Evolutionary conservation across 2,797 vertebrate species (phyloP).

Genomic region (Echiichthys vipera): DNA sequence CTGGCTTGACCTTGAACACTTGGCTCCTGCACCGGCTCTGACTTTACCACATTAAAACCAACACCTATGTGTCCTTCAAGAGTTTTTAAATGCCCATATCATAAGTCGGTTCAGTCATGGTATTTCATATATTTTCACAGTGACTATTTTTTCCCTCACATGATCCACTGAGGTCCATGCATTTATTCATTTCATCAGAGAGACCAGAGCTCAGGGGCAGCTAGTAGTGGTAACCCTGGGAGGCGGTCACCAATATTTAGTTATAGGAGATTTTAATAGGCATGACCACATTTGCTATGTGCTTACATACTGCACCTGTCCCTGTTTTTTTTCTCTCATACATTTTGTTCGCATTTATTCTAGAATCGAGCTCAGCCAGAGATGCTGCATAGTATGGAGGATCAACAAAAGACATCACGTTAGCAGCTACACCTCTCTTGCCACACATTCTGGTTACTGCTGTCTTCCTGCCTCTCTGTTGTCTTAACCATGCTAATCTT

Average conservation of each 20-base stretch:
- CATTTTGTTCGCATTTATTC: neutral
- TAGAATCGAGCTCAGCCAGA: neutral
- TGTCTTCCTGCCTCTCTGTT: neutral
- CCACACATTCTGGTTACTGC: neutral
- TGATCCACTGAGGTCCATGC: neutral
- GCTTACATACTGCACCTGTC: neutral
- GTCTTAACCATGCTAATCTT: conserved; percentile 6
- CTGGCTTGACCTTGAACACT: conserved; percentile 27
- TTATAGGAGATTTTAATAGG: conserved; percentile 7
- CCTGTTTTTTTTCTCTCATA: neutral
- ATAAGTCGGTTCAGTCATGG: neutral
- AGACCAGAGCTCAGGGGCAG: conserved; percentile 14
- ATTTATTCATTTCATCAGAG: conserved; percentile 25
- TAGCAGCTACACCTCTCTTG: neutral
- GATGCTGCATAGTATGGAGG: neutral
- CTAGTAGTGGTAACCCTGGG: neutral
- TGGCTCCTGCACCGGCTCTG: neutral
- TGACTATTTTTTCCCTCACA: conserved; percentile 1
- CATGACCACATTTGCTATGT: conserved; percentile 8
- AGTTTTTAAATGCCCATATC: neutral
- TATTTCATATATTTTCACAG: conserved; percentile 2
- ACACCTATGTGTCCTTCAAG: neutral
- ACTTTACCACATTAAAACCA: neutral
- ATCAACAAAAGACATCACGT: neutral
- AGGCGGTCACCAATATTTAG: neutral